Conservation (phyloP, 2,888 invertebrate genomes). For the Drosophila paucipuncta region DNA sequence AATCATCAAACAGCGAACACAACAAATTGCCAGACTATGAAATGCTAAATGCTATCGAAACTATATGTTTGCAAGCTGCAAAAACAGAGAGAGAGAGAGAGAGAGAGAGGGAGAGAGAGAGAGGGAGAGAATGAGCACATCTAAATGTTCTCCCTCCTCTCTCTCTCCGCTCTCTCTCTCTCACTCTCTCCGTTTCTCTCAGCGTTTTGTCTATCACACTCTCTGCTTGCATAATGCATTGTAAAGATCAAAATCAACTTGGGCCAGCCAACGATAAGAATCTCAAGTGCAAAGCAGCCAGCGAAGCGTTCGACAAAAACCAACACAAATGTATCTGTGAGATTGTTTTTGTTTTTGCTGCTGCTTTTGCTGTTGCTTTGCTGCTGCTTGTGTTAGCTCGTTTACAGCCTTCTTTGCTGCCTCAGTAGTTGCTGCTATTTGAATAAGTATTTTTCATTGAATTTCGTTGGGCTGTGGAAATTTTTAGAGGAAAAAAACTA, state of each 20-base stretch:
- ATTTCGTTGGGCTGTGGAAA: conserved; percentile 79
- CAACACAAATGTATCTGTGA: conserved; percentile 63
- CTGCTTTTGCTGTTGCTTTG: conserved; percentile 27
- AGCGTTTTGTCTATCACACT: conserved; percentile 40
- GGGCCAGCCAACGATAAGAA: conserved; percentile 71
- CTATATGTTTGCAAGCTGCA: conserved; percentile 23
- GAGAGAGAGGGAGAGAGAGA: conserved; percentile 9
- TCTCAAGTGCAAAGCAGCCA: conserved; percentile 79
- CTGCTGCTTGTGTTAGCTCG: conserved; percentile 58
- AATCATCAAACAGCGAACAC: conserved; percentile 29
- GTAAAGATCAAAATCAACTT: conserved; percentile 79
- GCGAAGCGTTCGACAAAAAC: conserved; percentile 78
- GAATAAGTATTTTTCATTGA: conserved; percentile 79
- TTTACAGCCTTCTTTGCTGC: conserved; percentile 70
- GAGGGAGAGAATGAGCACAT: conserved; percentile 12
- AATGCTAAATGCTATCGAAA: conserved; percentile 36
- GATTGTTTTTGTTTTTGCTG: conserved; percentile 34
- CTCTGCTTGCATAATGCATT: conserved; percentile 71
- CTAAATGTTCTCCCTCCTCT: neutral
- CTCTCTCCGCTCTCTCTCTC: neutral
- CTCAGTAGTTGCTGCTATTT: conserved; percentile 73
- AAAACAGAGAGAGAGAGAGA: conserved; percentile 6
- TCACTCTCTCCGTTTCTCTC: conserved; percentile 4
- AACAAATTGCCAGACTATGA: conserved; percentile 38
- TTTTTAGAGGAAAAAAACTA: conserved; percentile 61